These are phyloP conservation scores for Euzetes globulus DNA, from an alignment of 2,888 invertebrate species.

Conservation along the genomic window DNA sequence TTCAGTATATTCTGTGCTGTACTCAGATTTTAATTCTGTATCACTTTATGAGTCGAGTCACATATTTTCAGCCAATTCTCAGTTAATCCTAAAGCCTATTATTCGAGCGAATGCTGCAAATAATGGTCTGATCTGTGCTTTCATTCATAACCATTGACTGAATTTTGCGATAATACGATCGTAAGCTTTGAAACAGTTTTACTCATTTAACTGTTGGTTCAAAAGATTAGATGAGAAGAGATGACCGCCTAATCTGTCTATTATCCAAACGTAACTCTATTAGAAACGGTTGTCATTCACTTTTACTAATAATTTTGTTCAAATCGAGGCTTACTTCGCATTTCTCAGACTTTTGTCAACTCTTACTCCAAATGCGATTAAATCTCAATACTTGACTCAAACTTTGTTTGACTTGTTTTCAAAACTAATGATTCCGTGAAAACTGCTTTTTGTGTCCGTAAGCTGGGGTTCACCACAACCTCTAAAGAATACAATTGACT, in stretches of 20 bases:
- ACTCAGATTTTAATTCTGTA: background rate
- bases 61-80: background rate
- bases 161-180: background rate
- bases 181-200: conserved; percentile 8
- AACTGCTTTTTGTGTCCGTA: background rate
- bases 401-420: background rate
- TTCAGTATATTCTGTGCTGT: background rate
- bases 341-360: background rate
- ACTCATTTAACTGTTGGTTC: background rate
- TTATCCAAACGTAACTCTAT: conserved; percentile 17
- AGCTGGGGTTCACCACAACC: no score
- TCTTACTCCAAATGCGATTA: background rate
- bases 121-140: background rate
- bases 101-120: background rate
- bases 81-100: background rate
- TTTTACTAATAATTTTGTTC: background rate
- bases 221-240: conserved; percentile 16
- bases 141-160: background rate
- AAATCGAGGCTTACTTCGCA: background rate
- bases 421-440: background rate
- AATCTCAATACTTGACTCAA: background rate
- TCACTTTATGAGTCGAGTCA: background rate
- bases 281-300: conserved; percentile 11
- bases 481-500: no score
- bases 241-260: conserved; percentile 12